phyloP scores from a whole-genome alignment of 2,113 vertebrate species.

The Xiphophorus maculatus region DNA sequence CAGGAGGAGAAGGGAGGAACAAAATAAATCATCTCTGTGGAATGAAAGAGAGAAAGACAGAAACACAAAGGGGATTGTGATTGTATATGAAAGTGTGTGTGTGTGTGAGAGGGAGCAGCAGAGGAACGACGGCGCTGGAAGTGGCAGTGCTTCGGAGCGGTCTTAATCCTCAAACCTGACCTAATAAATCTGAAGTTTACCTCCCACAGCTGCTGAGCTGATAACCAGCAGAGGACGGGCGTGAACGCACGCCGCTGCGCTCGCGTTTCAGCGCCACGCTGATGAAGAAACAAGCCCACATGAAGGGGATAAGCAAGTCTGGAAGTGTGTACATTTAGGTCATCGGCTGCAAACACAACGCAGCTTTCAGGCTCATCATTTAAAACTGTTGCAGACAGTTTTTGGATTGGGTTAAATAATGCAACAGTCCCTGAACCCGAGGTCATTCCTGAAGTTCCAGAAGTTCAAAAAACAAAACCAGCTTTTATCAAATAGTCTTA shows the following conservation, averaged over 20 bases:
- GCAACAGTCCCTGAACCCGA: too few relatives aligned
- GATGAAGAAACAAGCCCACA: background rate
- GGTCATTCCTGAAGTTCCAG: background rate
- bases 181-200: conserved; percentile 45
- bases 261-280: conserved; percentile 5
- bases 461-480: background rate
- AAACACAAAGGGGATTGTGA: conserved; percentile 49
- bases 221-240: conserved; percentile 18
- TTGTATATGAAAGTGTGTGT: conserved; percentile 16
- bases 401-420: too few relatives aligned
- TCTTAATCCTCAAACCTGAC: conserved; percentile 49
- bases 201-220: conserved; percentile 26
- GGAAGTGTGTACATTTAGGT: background rate
- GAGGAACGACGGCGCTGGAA: conserved; percentile 38
- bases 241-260: background rate
- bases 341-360: background rate
- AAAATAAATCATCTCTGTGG: conserved; percentile 71
- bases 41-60: conserved; percentile 57
- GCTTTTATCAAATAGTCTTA: background rate
- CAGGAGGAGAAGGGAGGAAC: conserved; percentile 56
- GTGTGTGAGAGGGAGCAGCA: conserved; percentile 11
- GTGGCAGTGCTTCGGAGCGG: conserved; percentile 19
- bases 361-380: background rate
- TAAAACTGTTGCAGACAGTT: too few relatives aligned
- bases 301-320: conserved; percentile 19